Percentiles rank a stretch among this genome's conserved stretches.
phyloP scores from a whole-genome alignment of 2,888 invertebrate genomes.

The Melanotus villosus region DNA sequence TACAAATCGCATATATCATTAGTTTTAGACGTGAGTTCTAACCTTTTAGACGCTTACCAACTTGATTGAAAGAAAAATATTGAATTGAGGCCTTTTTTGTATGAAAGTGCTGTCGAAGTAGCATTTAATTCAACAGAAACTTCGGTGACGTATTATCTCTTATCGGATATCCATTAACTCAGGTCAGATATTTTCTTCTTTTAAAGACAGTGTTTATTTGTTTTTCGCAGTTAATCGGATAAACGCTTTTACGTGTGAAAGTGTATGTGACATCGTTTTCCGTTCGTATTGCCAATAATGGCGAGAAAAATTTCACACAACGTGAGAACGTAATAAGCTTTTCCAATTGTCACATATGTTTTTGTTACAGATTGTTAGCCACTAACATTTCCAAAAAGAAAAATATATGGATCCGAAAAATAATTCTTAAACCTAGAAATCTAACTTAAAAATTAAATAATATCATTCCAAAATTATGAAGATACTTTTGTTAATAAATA shows the following conservation, averaged over 20 bases:
- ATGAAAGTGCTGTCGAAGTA: conserved; percentile 4
- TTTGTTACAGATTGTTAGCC: too few relatives aligned
- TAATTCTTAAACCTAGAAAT: too few relatives aligned
- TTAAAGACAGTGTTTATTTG: neutral
- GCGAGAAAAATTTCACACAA: too few relatives aligned
- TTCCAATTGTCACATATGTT: too few relatives aligned
- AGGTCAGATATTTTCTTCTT: conserved; percentile 10
- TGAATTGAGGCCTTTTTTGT: conserved; percentile 11
- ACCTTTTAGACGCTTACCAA: conserved; percentile 1
- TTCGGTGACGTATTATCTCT: neutral
- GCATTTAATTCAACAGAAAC: neutral
- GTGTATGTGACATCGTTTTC: neutral
- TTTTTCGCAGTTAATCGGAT: neutral
- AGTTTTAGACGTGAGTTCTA: neutral
- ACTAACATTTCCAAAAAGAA: too few relatives aligned
- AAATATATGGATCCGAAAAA: too few relatives aligned
- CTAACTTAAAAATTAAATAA: too few relatives aligned
- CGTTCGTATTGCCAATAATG: too few relatives aligned
- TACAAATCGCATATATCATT: conserved; percentile 6
- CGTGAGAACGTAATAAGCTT: too few relatives aligned
- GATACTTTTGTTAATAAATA: too few relatives aligned
- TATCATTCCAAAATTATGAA: too few relatives aligned
- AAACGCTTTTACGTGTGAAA: neutral
- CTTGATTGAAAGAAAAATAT: conserved; percentile 16
- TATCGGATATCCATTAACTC: conserved; percentile 17